phyloP scores from a whole-genome alignment of 2,113 vertebrate species.

The Daubentonia madagascariensis region DNA sequence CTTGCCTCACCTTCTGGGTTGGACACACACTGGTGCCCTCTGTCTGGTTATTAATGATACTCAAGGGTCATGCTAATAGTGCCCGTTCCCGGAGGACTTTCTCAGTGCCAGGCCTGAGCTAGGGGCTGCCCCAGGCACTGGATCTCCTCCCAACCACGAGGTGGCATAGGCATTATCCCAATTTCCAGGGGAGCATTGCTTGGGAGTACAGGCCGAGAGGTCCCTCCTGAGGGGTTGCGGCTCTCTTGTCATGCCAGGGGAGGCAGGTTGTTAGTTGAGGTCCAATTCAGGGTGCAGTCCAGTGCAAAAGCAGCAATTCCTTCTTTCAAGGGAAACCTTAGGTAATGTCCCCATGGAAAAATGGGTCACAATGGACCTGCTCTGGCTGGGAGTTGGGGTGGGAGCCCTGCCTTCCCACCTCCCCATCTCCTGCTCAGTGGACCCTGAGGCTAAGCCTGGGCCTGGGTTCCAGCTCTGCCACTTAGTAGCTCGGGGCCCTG shows the following conservation, averaged over 20 bases:
- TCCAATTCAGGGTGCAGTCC: not conserved
- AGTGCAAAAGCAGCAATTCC: not conserved
- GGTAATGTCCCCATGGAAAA: not conserved
- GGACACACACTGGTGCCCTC: not conserved
- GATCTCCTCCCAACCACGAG: not conserved
- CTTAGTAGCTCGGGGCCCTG: not conserved
- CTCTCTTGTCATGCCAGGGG: not conserved
- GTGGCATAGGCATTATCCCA: not conserved
- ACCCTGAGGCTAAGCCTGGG: not conserved
- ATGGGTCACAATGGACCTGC: not conserved
- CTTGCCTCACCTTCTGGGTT: constrained; percentile 42
- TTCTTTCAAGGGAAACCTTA: not conserved
- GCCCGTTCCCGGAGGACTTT: not conserved
- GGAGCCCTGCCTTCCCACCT: not conserved
- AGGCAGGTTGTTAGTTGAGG: not conserved
- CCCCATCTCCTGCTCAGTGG: not conserved
- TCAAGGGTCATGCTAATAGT: not conserved
- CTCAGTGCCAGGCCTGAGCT: not conserved
- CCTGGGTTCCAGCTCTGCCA: not conserved
- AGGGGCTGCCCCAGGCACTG: not conserved
- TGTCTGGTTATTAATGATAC: constrained; percentile 37
- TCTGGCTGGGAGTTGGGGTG: not conserved
- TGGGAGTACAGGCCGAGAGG: not conserved
- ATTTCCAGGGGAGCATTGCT: not conserved
- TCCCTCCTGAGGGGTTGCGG: too few species aligned